A percentile compares a stretch with the other conserved stretches of the same genome.
These are phyloP conservation scores for Dynastes grantii DNA, from an alignment of 2,888 invertebrate genomes.

Conservation along the genomic window DNA sequence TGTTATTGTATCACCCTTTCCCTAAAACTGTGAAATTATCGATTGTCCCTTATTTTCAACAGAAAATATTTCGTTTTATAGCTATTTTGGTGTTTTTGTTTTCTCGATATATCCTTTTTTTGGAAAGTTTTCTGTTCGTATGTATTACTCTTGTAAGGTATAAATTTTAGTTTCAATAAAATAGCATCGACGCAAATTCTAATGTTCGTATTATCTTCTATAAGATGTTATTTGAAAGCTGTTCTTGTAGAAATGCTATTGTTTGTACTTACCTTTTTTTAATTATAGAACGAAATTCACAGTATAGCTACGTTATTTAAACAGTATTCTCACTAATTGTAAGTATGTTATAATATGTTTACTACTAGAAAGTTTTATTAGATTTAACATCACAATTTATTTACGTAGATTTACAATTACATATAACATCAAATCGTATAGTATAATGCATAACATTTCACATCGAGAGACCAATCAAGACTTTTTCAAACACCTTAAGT, in stretches of 20 bases:
- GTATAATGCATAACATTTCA: slow-evolving; percentile 1
- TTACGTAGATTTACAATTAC: slow-evolving; percentile 3
- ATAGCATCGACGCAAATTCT: too few relatives aligned
- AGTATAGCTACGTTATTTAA: too few relatives aligned
- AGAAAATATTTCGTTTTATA: slow-evolving; percentile 44
- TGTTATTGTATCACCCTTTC: slow-evolving; percentile 46
- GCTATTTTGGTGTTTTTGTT: slow-evolving; percentile 32
- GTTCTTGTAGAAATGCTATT: too few relatives aligned
- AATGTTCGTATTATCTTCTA: too few relatives aligned
- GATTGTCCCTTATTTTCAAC: slow-evolving; percentile 41
- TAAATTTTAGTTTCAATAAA: too few relatives aligned
- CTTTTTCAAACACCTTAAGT: background rate
- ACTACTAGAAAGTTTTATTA: background rate
- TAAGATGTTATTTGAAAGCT: background rate
- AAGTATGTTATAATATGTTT: background rate
- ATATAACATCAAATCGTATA: slow-evolving; percentile 9
- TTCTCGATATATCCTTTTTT: too few relatives aligned
- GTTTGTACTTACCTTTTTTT: too few relatives aligned
- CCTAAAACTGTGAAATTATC: slow-evolving; percentile 46
- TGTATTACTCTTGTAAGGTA: too few relatives aligned
- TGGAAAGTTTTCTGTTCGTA: too few relatives aligned
- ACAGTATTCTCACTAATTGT: too few relatives aligned
- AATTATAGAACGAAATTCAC: too few relatives aligned
- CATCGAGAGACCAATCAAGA: slow-evolving; percentile 1
- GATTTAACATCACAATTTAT: slow-evolving; percentile 10